Base-by-base conservation (phyloP, 2,113 vertebrate species). In the Clarias macrocephalus region DNA sequence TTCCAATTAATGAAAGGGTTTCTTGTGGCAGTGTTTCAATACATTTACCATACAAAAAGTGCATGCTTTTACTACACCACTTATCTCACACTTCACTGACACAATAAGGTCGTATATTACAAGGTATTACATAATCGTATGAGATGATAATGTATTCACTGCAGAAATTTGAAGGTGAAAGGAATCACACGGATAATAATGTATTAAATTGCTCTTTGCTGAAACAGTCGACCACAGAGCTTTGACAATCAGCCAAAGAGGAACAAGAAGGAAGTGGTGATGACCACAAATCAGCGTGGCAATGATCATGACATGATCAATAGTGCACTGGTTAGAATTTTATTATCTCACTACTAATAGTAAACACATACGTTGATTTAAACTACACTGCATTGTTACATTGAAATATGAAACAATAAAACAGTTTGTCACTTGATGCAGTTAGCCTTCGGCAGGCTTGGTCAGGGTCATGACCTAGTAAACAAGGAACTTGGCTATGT, bases 401-500 rank as follows among this genome's bases (percentile, higher is more conserved):
- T 28, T 59, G 0, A 80, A 28, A 59, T 59, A 59, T 19, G 13
- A 9, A 19, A 30, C 15, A 30, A 30, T 59, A 28, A 48, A 8
- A 57, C 19, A 12, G 16, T 0, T 80, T 60, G 9, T 37, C 16
- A 30, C 15, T 37, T 12, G 30, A 59, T 33, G 3, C 16, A 57
- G 28, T 48, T 23, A 33, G 28, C 19, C 6, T 10, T 60, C 30
- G 7, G 25, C 23, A 85, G 59, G 25, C 15, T 3, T 5, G 63
- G 30, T 56, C 77, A 60, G 48, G 85, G 57, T 81, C 82, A 81
- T 19, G 65, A 80, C 63, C 80, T 87, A 60, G 48, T 42, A 84
- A 66, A 85, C 30, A 28, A 62, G 28, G 52, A 56, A n/a, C 75
- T 16, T 5, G n/a, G 77, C 56, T 66, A 42, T 8, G 7, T 76